A percentile compares a stretch with the other conserved stretches of the same genome.
Evolutionary conservation across 2,113 vertebrate genomes (phyloP).

Genomic region (Excalfactoria chinensis): DNA sequence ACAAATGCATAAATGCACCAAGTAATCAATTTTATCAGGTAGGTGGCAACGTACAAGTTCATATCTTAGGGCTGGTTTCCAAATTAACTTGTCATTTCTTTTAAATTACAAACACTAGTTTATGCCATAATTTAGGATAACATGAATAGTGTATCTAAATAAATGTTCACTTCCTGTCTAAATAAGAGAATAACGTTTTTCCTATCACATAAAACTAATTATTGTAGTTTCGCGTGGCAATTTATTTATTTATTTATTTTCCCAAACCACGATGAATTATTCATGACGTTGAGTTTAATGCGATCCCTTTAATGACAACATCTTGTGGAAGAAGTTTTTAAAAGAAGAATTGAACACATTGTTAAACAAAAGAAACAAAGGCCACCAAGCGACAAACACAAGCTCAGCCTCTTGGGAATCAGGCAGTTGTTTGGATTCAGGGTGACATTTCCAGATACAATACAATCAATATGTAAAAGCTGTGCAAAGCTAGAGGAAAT

Average conservation of each 20-base stretch:
- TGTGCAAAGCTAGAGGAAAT: neutral
- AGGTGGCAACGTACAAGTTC: neutral
- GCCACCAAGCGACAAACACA: neutral
- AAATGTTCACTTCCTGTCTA: slow-evolving; percentile 60
- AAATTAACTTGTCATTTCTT: slow-evolving; percentile 65
- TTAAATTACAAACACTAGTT: slow-evolving; percentile 37
- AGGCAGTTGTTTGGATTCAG: neutral
- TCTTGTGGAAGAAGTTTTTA: neutral
- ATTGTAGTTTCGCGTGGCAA: neutral
- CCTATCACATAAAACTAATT: slow-evolving; percentile 61
- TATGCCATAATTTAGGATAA: slow-evolving; percentile 19
- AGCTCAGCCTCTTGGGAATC: neutral
- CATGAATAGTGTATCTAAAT: slow-evolving; percentile 25
- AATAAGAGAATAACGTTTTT: slow-evolving; percentile 63
- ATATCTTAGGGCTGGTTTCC: slow-evolving; percentile 18
- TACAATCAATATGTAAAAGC: neutral
- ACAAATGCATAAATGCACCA: slow-evolving; percentile 36
- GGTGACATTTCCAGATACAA: neutral
- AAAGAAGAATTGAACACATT: neutral
- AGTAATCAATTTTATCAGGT: slow-evolving; percentile 37
- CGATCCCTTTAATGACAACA: slow-evolving; percentile 31
- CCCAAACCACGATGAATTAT: slow-evolving; percentile 46
- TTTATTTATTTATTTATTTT: neutral
- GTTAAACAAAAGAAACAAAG: slow-evolving; percentile 46
- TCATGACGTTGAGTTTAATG: slow-evolving; percentile 11